Evolutionary conservation across 2,888 invertebrate species (phyloP), one percentile per base, ranked within the genome.

Genomic region (Plagodis dolabraria): DNA sequence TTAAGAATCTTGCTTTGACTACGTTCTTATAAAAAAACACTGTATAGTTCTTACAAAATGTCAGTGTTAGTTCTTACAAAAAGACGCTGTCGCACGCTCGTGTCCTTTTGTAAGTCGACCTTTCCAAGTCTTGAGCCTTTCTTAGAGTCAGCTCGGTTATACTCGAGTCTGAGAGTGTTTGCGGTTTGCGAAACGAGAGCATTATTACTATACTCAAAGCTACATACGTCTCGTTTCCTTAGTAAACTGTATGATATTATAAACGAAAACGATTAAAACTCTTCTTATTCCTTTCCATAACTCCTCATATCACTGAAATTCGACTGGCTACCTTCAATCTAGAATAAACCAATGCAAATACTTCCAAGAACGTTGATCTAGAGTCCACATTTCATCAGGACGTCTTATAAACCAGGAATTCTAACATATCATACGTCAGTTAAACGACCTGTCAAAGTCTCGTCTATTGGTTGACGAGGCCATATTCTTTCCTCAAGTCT

Each of bases 101-200:
- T 10, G 10, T 40, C 40, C 10, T 40, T 40, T 40, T 40, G 40
- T 40, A 40, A 43, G 43, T 5, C 10, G 42, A 10, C 10, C 65
- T 72, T 71, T 68, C 56, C 67, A 60, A 57, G 55, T 53, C 58
- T 59, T 47, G 57, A 58, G 55, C 56, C 54, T 65, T 53, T 55
- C 35, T 54, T 43, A 56, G 51, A 61, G 56, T 57, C 53, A 10
- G 8, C 9, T 40, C 40, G 40, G 40, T 5, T 10, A 40, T 10
- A 40, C 40, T 40, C 10, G 49, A 52, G 60, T 43, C 63, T 42
- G 45, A 45, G 58, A 47, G 53, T 67, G 67, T 64, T 60, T 62
- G 60, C 62, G 53, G 57, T 57, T 57, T 33, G 43, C 22, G 45
- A 45, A 44, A 50, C 40, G 50, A 60, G 49, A 34, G 22, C n/a